Conservation (phyloP, 1,140 invertebrate genomes). For the Macrobrachium nipponense region DNA sequence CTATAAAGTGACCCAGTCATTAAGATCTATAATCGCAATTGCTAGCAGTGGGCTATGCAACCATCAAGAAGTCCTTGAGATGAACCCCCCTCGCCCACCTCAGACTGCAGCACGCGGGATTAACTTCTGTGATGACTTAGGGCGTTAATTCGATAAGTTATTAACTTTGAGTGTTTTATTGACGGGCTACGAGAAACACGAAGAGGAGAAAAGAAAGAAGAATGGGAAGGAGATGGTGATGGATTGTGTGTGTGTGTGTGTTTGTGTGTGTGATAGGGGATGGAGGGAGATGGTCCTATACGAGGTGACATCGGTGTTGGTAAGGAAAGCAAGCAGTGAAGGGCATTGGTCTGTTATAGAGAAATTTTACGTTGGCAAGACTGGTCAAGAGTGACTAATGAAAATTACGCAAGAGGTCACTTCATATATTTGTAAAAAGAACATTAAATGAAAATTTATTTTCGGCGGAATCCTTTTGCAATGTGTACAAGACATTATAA, state of each 20-base stretch:
- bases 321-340: background rate
- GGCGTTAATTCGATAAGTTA: conserved; percentile 45
- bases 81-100: background rate
- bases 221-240: background rate
- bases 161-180: conserved; percentile 19
- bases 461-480: too few species aligned
- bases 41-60: background rate
- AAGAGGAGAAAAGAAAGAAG: background rate
- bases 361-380: too few species aligned
- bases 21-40: background rate
- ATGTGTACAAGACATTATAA: too few species aligned
- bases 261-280: background rate
- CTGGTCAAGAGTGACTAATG: too few species aligned
- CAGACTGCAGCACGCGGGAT: conserved; percentile 30
- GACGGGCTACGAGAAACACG: background rate
- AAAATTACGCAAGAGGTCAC: too few species aligned
- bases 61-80: background rate
- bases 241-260: too few species aligned
- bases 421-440: too few species aligned
- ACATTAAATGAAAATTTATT: too few species aligned
- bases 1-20: background rate
- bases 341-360: too few species aligned
- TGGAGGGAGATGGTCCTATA: background rate
- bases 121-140: conserved; percentile 48
- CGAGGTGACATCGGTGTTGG: background rate